phyloP scores from a whole-genome alignment of 2,888 invertebrate genomes.

The Fragum sueziense region DNA sequence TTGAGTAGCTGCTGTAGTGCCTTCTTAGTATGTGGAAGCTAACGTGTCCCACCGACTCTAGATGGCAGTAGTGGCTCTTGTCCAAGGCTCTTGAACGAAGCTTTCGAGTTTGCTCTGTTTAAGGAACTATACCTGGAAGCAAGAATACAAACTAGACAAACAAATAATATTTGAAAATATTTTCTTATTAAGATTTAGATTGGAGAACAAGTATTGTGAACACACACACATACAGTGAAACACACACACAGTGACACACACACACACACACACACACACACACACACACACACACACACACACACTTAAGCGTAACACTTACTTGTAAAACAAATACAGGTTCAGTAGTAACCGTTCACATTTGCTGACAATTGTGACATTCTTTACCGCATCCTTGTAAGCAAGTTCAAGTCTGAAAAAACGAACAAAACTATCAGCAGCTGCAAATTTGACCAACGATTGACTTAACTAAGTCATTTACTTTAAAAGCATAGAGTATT shows the following conservation, averaged over 20 bases:
- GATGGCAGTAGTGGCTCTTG: constrained; percentile 10
- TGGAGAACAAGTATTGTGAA: background rate
- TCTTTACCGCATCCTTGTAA: constrained; percentile 38
- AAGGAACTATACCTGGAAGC: constrained; percentile 34
- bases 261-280: too few relatives aligned
- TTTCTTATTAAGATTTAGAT: background rate
- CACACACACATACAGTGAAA: background rate
- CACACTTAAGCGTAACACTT: background rate
- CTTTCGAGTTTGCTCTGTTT: constrained; percentile 36
- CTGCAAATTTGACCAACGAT: background rate
- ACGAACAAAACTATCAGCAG: background rate
- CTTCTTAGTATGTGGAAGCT: constrained; percentile 34
- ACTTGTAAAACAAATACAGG: constrained; percentile 49
- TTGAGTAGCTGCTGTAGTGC: constrained; percentile 19
- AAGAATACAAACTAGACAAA: background rate
- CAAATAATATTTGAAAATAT: background rate
- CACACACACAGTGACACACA: background rate
- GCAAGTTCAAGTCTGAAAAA: constrained; percentile 25
- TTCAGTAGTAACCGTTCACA: constrained; percentile 37
- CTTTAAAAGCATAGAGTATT: too few relatives aligned
- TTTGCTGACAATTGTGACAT: background rate
- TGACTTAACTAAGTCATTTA: background rate
- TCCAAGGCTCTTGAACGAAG: constrained; percentile 19
- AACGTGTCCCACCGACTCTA: constrained; percentile 42
- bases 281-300: too few relatives aligned